Evolutionary conservation across 1,140 invertebrate genomes (phyloP), one percentile per base, ranked within the genome.

Genomic region (Drosophila nasuta): DNA sequence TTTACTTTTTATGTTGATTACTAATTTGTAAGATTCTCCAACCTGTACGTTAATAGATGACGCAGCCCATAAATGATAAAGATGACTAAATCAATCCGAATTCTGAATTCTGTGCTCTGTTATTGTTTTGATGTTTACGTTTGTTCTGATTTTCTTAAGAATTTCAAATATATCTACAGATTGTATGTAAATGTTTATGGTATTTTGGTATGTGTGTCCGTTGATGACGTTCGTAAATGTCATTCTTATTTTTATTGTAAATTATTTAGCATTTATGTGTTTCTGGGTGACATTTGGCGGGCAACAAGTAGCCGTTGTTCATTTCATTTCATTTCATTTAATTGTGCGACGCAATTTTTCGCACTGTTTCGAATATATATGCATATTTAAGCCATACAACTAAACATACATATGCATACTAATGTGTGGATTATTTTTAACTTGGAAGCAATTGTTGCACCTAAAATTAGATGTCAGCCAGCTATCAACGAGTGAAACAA

Each of bases 381-480:
- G 25, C 41, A 20, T 41, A 28, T 25, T 7, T 52, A 51, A 25
- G 20, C 20, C 8, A 52, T 58, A 41, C 25, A 17, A 28, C 20
- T 25, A 25, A 25, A 25, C 3, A 54, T 56, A 48, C 28, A 43
- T 30, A 57, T 28, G 57, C n/a, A 33, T 28, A 64, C 20, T 35
- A 15, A 38, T 25, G 33, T 54, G 51, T 20, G 49, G 41, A 77
- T 62, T 82, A 73, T 70, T 82, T 87, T 82, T 68, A 86, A 71
- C 49, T 65, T 58, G 45, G 60, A 62, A 62, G 63, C 52, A 75
- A 58, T 64, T 67, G 70, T 64, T 68, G 38, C 45, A 38, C 38
- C 76, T 88, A 59, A 82, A 82, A 77, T 79, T 80, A 87, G 80
- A 80, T 69, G 46, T 52, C 63, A 77, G 64, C 43, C 63, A 77